These are phyloP conservation scores for Poecilia picta DNA, from an alignment of 2,797 vertebrate species.

Conservation along the genomic window DNA sequence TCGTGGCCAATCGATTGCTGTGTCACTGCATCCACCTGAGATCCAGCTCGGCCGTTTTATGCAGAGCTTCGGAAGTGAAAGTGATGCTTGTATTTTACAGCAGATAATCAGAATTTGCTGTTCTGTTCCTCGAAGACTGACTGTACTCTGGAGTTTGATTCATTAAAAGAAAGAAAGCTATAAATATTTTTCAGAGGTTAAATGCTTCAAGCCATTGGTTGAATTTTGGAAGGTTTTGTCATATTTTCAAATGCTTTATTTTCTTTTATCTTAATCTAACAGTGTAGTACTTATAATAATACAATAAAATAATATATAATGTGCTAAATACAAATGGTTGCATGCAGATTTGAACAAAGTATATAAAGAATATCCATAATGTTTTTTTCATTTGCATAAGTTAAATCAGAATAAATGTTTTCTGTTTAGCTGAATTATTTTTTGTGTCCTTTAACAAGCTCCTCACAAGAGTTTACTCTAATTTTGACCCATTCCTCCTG, in stretches of 20 bases:
- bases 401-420: too few species aligned
- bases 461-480: neutral
- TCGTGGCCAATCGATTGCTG: conserved; percentile 47
- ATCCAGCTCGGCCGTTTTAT: conserved; percentile 42
- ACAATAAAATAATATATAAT: neutral
- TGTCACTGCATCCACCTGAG: conserved; percentile 37
- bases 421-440: neutral
- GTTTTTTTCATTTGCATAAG: neutral
- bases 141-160: neutral
- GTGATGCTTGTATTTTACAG: conserved; percentile 6
- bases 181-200: neutral
- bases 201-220: neutral
- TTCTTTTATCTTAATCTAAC: too few species aligned
- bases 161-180: neutral
- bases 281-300: neutral
- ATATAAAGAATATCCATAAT: neutral
- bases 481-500: too few species aligned
- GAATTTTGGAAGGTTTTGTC: neutral
- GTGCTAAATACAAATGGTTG: neutral
- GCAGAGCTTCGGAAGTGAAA: conserved; percentile 19
- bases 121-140: conserved; percentile 6
- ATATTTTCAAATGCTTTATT: neutral
- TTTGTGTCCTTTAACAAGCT: neutral
- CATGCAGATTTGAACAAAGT: neutral
- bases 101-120: neutral